Evolutionary conservation across 2,797 vertebrate species (phyloP), one percentile per base, ranked within the genome.

Genomic region (Labeo calbasu): DNA sequence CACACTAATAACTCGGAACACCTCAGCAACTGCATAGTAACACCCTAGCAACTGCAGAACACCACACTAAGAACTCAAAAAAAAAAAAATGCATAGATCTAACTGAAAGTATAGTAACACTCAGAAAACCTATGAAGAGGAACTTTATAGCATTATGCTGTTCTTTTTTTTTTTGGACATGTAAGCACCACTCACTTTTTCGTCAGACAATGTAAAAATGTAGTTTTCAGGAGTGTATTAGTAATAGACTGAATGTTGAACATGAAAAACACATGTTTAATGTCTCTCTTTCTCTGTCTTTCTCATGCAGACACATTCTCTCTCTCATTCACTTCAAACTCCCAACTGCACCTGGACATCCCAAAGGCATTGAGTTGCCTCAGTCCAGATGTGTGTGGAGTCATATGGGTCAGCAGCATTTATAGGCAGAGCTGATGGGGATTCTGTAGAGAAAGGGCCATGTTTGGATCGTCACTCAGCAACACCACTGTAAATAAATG

Each of bases 271-370:
- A 87, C 21, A 73, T 53, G 69, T n/a, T 28, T 65, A 48, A 43
- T 66, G 23, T 6, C 14, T 61, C 17, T 65, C 14, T 46, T 6
- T 59, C 57, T 79, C 15, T 3, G 9, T 32, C 11, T 72, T 13
- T 69, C 61, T 80, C 48, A 69, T 46, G 36, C 50, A 53, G 36
- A 61, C 63, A 53, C 13, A 77, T 48, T 72, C 15, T 59, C 23
- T 4, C 21, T 80, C 81, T 71, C 28, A 21, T 46, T 40, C 59
- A 66, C 73, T 71, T 79, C 25, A 59, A 68, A 89, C 85, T 85
- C 90, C 91, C 92, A 89, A 84, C 13, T 73, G 87, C 85, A 91
- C 90, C 90, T 90, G 88, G 89, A 91, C 89, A 91, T 91, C 92
- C 90, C 79, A 88, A 89, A 88, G 72, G 79, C 87, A 89, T 82